Base-by-base conservation (phyloP, 2,797 vertebrate species). In the Hypotaenidia philippensis region DNA sequence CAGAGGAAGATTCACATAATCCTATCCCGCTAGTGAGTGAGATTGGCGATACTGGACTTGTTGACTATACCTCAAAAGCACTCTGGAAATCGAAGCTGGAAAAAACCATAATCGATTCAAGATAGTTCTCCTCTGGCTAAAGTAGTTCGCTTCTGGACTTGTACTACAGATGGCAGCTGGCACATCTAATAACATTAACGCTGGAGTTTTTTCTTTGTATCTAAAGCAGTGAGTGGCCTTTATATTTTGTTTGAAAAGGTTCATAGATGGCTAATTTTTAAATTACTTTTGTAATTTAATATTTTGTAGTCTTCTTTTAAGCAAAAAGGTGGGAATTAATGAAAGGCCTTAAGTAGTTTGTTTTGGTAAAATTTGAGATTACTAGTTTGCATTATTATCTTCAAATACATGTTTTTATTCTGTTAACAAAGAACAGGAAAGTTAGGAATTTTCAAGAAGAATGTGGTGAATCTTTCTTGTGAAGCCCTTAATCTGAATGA, bases 61-160 rank as follows among this genome's bases (percentile, higher is more conserved):
- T 13, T 52, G 31, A 52, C 20, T 44, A 10, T 72, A 68, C n/a
- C 18, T 85, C 21, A 2, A 34, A 59, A 87, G 41, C 20, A 10
- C 5, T 36, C 56, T 75, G 52, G 41, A 65, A 87, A 40, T 7
- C 14, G 26, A 76, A 79, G 31, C 15, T 76, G 3, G 55, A 76
- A 14, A 15, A 4, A 19, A 3, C 15, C 0, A 0, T 32, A 59
- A 49, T 38, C 10, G 18, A 6, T 9, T 64, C 13, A 29, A 27
- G 34, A 9, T 64, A 21, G 2, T 79, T 89, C 52, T 85, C 27
- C 56, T 36, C 26, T 76, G 41, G 6, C 32, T 78, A 9, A 78
- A 32, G 32, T 60, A 29, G 23, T 14, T 71, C 64, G 55, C 6
- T 2, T 8, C 36, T 13, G 2, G 41, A 31, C 21, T 78, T 40